A percentile compares a stretch with the other conserved stretches of the same genome.
These are phyloP conservation scores for Hylaeus anthracinus DNA, from an alignment of 1,140 invertebrate genomes.

Conservation along the genomic window DNA sequence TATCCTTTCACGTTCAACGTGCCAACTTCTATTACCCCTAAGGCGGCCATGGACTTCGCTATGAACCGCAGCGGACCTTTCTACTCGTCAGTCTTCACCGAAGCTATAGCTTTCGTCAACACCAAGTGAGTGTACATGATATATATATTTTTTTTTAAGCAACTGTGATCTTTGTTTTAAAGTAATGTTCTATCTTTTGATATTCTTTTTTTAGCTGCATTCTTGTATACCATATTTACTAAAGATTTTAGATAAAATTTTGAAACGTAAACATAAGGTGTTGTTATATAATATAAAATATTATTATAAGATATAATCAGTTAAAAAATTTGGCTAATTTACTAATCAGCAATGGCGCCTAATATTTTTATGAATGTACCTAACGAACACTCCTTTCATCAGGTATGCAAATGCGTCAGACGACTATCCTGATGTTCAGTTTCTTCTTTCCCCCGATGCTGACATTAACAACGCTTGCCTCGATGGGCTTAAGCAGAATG, in stretches of 20 bases:
- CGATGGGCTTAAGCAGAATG: conserved; percentile 80
- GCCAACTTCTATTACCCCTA: conserved; percentile 81
- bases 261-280: too few species aligned
- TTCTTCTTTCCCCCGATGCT: conserved; percentile 86
- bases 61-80: conserved; percentile 83
- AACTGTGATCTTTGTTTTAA: too few species aligned
- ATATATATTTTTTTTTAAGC: too few species aligned
- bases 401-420: conserved; percentile 82
- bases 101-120: conserved; percentile 89
- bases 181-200: too few species aligned
- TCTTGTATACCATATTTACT: too few species aligned
- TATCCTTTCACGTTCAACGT: conserved; percentile 84
- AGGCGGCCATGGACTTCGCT: conserved; percentile 82
- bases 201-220: too few species aligned
- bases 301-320: too few species aligned
- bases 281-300: too few species aligned
- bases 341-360: too few species aligned
- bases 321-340: too few species aligned
- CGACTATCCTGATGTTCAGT: conserved; percentile 86
- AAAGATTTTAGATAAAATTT: too few species aligned
- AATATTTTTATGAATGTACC: too few species aligned
- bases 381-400: conserved; percentile 44
- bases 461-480: conserved; percentile 72
- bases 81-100: conserved; percentile 86
- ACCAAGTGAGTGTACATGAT: conserved; percentile 79